Evolutionary conservation across 2,888 invertebrate species (phyloP), one percentile per base, ranked within the genome.

Genomic region (Pyrgus malvae): DNA sequence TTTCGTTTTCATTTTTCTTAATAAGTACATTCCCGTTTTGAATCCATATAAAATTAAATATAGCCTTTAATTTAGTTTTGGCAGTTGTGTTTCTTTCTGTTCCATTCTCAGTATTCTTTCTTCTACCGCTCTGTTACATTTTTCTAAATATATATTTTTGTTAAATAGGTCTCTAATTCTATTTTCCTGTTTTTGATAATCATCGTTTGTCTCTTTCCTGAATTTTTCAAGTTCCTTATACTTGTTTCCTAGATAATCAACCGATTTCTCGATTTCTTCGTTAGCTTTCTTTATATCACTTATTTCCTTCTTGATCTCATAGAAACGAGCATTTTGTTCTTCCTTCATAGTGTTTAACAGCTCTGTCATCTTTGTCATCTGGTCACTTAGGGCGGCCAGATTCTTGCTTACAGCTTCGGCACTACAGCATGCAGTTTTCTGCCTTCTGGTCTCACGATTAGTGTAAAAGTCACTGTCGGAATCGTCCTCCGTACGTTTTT

Each of bases 41-140:
- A 27, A 59, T 50, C 59, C 59, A 33, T 29, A 59, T 56, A 40
- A 31, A 59, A 12, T 49, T 54, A 41, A 40, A 55, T 8, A 11
- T 31, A 7, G 19, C 21, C 23, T 59, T 59, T 17, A 59, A 27
- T 33, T 55, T 42, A 6, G 40, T 42, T 35, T 51, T 59, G 1
- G 57, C 23, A 25, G 2, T 11, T 48, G 42, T 3, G 25, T 9
- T 21, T 55, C 55, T 23, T 44, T 55, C 9, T 48, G 23, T 31
- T 55, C 55, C 4, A 55, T 4, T 14, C 29, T 45, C 29, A 53
- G 17, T 9, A 53, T 8, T 40, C 48, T 27, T 17, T 48, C 48
- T 29, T 48, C 48, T 16, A 48, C 6, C 4, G 48, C 38, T 1
- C 16, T 48, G 25, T 38, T 48, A 12, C 27, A 29, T 29, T 48